Conservation (phyloP, 2,888 invertebrate genomes). For the Keiferia lycopersicella region DNA sequence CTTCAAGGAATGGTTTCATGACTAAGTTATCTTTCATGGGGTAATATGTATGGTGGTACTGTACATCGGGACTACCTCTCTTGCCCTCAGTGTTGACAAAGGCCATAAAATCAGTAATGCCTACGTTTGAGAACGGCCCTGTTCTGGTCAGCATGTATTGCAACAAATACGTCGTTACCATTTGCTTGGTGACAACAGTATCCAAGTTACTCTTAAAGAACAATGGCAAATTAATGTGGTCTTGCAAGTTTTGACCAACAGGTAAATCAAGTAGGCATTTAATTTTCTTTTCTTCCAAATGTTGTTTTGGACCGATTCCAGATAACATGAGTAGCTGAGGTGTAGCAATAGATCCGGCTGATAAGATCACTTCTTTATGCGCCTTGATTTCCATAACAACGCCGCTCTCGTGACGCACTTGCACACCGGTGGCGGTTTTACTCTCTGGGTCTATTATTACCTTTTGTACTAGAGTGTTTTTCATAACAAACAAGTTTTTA, state of each 20-base stretch:
- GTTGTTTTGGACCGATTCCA: conserved; percentile 69
- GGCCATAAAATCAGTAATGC: conserved; percentile 69
- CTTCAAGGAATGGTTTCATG: conserved; percentile 42
- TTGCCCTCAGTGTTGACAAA: conserved; percentile 72
- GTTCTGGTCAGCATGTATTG: conserved; percentile 72
- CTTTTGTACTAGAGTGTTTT: conserved; percentile 72
- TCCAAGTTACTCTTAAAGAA: conserved; percentile 42
- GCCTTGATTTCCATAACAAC: conserved; percentile 50
- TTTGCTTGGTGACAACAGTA: conserved; percentile 36
- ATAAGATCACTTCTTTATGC: conserved; percentile 73
- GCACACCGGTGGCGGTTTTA: conserved; percentile 63
- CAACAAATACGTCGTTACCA: conserved; percentile 50
- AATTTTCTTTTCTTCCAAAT: conserved; percentile 58
- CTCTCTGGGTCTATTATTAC: conserved; percentile 70
- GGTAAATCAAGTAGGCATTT: conserved; percentile 57
- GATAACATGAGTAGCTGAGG: conserved; percentile 77
- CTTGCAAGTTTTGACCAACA: conserved; percentile 77
- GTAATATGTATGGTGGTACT: conserved; percentile 64
- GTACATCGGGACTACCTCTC: conserved; percentile 73
- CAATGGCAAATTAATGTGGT: conserved; percentile 66
- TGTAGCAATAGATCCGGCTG: conserved; percentile 73
- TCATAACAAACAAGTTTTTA: conserved; percentile 62
- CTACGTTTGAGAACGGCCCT: conserved; percentile 70
- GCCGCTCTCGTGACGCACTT: conserved; percentile 55
- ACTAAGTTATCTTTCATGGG: conserved; percentile 46